A percentile compares a stretch with the other conserved stretches of the same genome.
These are phyloP conservation scores for Chelonoidis abingdonii DNA, from an alignment of 2,113 vertebrate species.

Conservation along the genomic window DNA sequence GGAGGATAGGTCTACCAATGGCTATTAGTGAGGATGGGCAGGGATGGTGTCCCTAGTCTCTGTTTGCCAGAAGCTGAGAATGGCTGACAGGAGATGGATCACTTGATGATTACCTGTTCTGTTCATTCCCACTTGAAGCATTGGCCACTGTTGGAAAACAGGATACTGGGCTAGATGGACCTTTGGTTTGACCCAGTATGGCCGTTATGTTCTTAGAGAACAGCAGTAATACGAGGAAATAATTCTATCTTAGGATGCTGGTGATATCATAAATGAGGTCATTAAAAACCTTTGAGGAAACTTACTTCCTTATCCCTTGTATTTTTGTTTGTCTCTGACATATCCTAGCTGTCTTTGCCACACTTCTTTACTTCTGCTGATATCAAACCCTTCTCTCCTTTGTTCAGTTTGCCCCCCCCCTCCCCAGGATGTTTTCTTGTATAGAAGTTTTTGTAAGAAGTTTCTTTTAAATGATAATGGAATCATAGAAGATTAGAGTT, in stretches of 20 bases:
- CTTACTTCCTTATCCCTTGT: conserved; percentile 50
- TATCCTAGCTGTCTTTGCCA: not conserved
- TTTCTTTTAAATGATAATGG: conserved; percentile 3
- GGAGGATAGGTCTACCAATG: too few species aligned
- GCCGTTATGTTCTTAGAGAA: not conserved
- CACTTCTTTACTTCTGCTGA: conserved; percentile 15
- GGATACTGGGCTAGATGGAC: too few species aligned
- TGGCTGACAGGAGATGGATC: too few species aligned
- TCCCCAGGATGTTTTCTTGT: not conserved
- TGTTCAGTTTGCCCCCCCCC: not conserved
- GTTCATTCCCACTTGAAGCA: not conserved
- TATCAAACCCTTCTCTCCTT: not conserved
- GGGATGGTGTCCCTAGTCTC: too few species aligned
- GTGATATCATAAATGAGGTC: conserved; percentile 62
- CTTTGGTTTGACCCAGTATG: too few species aligned
- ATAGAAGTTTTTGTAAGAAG: not conserved
- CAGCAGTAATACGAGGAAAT: conserved; percentile 40
- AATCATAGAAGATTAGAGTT: not conserved
- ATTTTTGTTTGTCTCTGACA: conserved; percentile 53
- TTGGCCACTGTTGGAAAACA: too few species aligned
- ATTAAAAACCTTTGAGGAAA: conserved; percentile 42
- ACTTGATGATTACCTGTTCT: not conserved
- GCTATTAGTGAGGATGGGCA: too few species aligned
- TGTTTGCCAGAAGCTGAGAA: not conserved
- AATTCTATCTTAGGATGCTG: conserved; percentile 19